Evolutionary conservation across 1,140 invertebrate genomes (phyloP).

Genomic region (Platyscapa corneri): DNA sequence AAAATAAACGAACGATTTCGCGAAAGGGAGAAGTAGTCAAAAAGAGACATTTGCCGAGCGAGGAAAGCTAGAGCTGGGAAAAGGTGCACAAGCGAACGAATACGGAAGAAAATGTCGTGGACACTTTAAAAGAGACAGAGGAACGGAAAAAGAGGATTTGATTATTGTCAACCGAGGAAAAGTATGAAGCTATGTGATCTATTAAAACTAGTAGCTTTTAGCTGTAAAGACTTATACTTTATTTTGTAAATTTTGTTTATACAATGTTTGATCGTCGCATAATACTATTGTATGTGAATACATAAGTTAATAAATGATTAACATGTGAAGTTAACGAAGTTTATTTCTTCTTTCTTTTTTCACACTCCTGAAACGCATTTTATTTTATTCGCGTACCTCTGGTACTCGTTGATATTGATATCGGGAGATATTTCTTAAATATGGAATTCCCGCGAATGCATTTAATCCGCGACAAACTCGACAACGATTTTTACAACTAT

Average conservation of each 20-base stretch:
- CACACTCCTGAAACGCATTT: background rate
- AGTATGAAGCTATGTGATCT: slow-evolving; percentile 73
- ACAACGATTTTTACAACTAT: no score
- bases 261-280: slow-evolving; percentile 75
- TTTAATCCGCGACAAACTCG: no score
- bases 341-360: slow-evolving; percentile 28
- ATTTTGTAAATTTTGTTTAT: slow-evolving; percentile 77
- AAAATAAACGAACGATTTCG: slow-evolving; percentile 27
- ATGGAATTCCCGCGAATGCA: no score
- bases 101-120: slow-evolving; percentile 28
- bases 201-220: slow-evolving; percentile 75
- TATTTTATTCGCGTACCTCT: background rate
- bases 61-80: slow-evolving; percentile 8
- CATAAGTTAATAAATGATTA: slow-evolving; percentile 76
- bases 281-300: slow-evolving; percentile 75
- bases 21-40: slow-evolving; percentile 32
- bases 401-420: background rate
- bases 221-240: slow-evolving; percentile 75
- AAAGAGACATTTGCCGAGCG: slow-evolving; percentile 28
- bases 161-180: slow-evolving; percentile 44
- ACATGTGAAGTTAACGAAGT: slow-evolving; percentile 71
- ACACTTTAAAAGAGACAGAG: slow-evolving; percentile 17
- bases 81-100: slow-evolving; percentile 14
- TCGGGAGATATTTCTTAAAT: no score
- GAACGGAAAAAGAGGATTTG: slow-evolving; percentile 4